Base-by-base conservation (phyloP, 2,888 invertebrate species). In the Drosophila limbata region DNA sequence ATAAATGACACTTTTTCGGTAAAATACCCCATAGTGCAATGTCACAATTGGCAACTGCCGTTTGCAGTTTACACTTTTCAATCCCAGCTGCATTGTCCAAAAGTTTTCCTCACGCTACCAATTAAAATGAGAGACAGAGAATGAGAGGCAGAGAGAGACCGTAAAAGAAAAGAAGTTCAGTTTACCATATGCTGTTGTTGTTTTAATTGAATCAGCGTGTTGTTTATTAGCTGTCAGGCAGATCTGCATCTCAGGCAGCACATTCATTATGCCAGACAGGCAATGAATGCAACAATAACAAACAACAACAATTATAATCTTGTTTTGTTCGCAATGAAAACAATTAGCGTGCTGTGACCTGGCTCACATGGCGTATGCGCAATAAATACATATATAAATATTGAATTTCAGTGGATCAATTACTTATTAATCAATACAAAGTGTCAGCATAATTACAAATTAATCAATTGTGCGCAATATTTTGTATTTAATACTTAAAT, bases 321-420 rank as follows among this genome's bases (percentile, higher is more conserved):
- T 87, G 82, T 82, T 77, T 84, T 82, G 62, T 65, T 71, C 69
- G 39, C 79, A 84, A 77, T 77, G 77, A 71, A 87, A 76, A 66
- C 69, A 76, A 82, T 76, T 76, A 75, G 64, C 59, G 37, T 11
- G 31, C 57, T 25, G 25, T 37, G 39, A 5, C 25, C 25, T 25
- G 21, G 21, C 25, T 5, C 33, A 52, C 28, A 25, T 21, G 39
- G 31, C 62, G 73, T 63, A 72, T 75, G 44, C 55, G 62, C 35
- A 61, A 72, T 67, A 28, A 28, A 19, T 55, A 33, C 1, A 13
- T 17, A 10, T n/a, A 13, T 44, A 39, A 60, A 39, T 40, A 57
- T 64, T 56, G 35, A 13, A 31, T 52, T 62, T 48, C 40, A 44
- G 33, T 59, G 55, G 53, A 42, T 11, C 37, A 60, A 39, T 68